Evolutionary conservation across 2,888 invertebrate species (phyloP).

Genomic region (Hoplodrina ambigua): DNA sequence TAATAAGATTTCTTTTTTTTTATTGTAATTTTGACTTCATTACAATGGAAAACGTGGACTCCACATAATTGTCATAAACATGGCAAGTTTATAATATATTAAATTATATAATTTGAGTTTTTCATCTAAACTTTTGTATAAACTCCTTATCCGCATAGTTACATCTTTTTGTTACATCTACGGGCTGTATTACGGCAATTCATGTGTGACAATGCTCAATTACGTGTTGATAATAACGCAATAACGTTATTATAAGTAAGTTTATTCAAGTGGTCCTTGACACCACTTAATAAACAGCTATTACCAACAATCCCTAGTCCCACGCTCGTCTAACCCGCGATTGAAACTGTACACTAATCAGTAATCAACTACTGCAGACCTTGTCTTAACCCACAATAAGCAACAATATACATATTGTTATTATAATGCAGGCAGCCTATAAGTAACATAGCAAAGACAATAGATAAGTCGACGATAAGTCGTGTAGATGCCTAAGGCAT

Average conservation of each 20-base stretch:
- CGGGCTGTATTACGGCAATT: slow-evolving; percentile 25
- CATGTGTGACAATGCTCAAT: slow-evolving; percentile 58
- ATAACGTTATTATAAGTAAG: slow-evolving; percentile 55
- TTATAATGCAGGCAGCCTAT: slow-evolving; percentile 40
- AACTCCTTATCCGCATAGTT: slow-evolving; percentile 6
- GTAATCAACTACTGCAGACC: slow-evolving; percentile 70
- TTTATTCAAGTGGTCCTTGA: slow-evolving; percentile 74
- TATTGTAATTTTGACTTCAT: not conserved
- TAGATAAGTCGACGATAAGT: not conserved
- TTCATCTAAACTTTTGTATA: slow-evolving; percentile 15
- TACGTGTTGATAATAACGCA: slow-evolving; percentile 57
- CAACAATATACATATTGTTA: slow-evolving; percentile 52
- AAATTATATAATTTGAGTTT: not conserved
- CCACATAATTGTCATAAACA: not conserved
- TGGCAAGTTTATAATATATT: not conserved
- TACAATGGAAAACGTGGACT: not conserved
- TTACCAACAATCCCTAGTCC: slow-evolving; percentile 79
- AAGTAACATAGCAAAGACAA: slow-evolving; percentile 16
- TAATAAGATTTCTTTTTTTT: too few relatives aligned
- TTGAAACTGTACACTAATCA: slow-evolving; percentile 70
- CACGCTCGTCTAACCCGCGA: slow-evolving; percentile 78
- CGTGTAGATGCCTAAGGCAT: too few relatives aligned
- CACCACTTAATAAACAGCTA: slow-evolving; percentile 75
- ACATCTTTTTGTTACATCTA: slow-evolving; percentile 21
- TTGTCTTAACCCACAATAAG: slow-evolving; percentile 64